These are phyloP conservation scores for Olivierus martensii DNA, from an alignment of 1,140 invertebrate genomes.

Conservation along the genomic window DNA sequence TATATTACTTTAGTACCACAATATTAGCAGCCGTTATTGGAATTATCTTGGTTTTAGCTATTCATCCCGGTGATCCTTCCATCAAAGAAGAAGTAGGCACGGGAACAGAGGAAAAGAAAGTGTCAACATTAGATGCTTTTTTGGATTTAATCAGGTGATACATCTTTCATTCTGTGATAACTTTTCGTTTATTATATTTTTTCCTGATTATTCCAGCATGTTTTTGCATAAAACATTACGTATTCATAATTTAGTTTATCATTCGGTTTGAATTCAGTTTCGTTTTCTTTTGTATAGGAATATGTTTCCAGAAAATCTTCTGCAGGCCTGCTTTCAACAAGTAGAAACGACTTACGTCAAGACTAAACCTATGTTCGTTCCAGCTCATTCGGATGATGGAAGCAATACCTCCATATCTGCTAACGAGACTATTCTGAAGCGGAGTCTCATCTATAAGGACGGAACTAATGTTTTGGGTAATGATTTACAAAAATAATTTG, in stretches of 20 bases:
- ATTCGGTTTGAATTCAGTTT: too few species aligned
- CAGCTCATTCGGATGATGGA: background rate
- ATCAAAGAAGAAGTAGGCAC: constrained; percentile 22
- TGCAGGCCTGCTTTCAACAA: constrained; percentile 33
- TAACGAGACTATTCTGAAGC: constrained; percentile 1
- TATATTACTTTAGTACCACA: constrained; percentile 44
- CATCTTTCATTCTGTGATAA: too few species aligned
- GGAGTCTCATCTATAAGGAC: constrained; percentile 36
- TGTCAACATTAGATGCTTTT: constrained; percentile 41
- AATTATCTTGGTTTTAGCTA: constrained; percentile 35
- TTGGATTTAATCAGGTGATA: constrained; percentile 44
- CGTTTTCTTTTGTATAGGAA: constrained; percentile 26
- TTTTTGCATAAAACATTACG: too few species aligned
- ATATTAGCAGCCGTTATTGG: constrained; percentile 38
- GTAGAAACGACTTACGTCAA: constrained; percentile 23
- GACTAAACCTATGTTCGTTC: constrained; percentile 13
- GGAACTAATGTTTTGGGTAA: constrained; percentile 71
- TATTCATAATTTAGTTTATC: too few species aligned
- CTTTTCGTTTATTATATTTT: too few species aligned
- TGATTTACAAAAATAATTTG: background rate
- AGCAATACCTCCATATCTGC: background rate
- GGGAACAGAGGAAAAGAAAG: constrained; percentile 23
- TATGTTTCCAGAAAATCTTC: constrained; percentile 39
- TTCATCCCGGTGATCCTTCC: constrained; percentile 34
- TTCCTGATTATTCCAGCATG: too few species aligned